A percentile compares a stretch with the other conserved stretches of the same genome.
phyloP scores from a whole-genome alignment of 2,797 vertebrate species.

The Tragelaphus eurycerus region DNA sequence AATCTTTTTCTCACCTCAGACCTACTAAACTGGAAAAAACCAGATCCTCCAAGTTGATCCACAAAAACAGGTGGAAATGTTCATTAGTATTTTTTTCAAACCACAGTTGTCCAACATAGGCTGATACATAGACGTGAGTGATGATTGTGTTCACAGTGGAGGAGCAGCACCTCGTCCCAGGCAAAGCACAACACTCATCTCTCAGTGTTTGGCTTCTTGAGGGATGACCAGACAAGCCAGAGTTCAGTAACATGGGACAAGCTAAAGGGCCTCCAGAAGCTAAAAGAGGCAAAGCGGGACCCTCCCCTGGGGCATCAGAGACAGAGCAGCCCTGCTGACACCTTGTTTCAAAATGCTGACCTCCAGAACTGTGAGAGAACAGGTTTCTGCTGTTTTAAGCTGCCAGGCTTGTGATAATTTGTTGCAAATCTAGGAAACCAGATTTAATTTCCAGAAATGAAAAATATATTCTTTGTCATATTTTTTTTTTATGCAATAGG shows the following conservation, averaged over 20 bases:
- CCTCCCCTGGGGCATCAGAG: no score
- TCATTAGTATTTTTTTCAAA: neutral
- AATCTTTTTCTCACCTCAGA: neutral
- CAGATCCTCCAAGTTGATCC: neutral
- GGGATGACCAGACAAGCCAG: neutral
- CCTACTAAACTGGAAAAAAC: no score
- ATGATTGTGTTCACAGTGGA: accelerated
- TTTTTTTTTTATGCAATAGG: no score
- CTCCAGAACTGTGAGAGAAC: no score
- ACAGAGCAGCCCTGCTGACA: no score
- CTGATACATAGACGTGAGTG: neutral
- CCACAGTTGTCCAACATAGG: neutral
- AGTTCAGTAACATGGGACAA: neutral
- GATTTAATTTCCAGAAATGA: no score
- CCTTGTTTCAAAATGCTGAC: no score
- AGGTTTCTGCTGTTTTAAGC: no score
- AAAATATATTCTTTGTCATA: no score
- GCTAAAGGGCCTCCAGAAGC: neutral
- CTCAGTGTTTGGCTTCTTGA: neutral
- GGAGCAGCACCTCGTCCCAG: accelerated
- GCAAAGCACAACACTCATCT: neutral
- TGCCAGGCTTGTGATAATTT: no score
- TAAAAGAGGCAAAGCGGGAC: neutral
- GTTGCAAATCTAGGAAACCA: no score
- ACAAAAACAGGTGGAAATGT: neutral